These are phyloP conservation scores for Lamproptera curius DNA, from an alignment of 2,888 invertebrate genomes.

Conservation along the genomic window DNA sequence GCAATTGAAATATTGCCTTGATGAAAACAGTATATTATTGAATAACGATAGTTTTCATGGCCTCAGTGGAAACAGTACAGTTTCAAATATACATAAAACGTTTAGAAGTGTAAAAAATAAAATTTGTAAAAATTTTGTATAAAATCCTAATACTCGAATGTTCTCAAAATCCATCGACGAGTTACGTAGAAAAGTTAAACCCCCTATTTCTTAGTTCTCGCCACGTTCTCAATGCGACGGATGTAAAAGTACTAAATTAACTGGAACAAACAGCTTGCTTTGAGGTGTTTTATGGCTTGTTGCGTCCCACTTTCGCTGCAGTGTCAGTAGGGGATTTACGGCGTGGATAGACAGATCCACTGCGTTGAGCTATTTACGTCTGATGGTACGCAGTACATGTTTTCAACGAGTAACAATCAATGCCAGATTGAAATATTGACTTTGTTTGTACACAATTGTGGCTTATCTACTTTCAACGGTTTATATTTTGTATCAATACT, in stretches of 20 bases:
- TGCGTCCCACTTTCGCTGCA: conserved; percentile 22
- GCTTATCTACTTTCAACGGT: neutral
- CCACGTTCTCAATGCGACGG: conserved; percentile 15
- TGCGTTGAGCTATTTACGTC: conserved; percentile 19
- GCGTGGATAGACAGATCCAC: conserved; percentile 21
- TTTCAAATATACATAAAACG: too few species aligned
- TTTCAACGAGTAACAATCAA: conserved; percentile 17
- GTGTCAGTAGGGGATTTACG: conserved; percentile 21
- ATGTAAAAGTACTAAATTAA: conserved; percentile 22
- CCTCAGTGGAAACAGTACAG: too few species aligned
- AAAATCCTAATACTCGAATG: too few species aligned
- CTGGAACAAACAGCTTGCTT: conserved; percentile 22
- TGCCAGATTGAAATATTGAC: conserved; percentile 12
- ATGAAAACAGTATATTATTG: too few species aligned
- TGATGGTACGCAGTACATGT: conserved; percentile 16
- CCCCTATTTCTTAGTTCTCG: conserved; percentile 13
- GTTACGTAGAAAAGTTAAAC: conserved; percentile 3
- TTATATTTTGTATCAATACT: neutral
- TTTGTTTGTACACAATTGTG: conserved; percentile 1
- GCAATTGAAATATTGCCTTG: too few species aligned
- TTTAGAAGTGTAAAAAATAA: too few species aligned
- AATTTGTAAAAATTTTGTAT: too few species aligned
- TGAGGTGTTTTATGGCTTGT: conserved; percentile 22
- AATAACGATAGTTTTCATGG: too few species aligned
- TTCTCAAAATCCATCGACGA: too few species aligned